These are phyloP conservation scores for Luffia ferchaultella DNA, from an alignment of 2,888 invertebrate genomes.

Conservation along the genomic window DNA sequence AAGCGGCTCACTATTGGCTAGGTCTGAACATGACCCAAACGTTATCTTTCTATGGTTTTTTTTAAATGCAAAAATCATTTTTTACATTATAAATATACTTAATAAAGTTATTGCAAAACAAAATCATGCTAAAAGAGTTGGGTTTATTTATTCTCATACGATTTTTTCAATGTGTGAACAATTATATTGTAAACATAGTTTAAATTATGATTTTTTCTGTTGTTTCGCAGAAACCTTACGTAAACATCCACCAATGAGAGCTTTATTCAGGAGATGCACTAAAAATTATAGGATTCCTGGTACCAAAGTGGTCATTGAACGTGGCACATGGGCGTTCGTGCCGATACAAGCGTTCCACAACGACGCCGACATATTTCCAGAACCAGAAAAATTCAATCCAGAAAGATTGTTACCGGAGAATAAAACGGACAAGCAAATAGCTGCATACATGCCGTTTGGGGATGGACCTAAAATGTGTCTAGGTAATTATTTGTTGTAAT, in stretches of 20 bases:
- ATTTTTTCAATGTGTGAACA: neutral
- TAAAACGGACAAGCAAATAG: slow-evolving; percentile 28
- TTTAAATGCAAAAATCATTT: no score
- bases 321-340: slow-evolving; percentile 55
- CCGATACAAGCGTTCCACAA: slow-evolving; percentile 67
- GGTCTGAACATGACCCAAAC: no score
- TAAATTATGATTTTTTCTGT: no score
- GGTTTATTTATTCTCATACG: neutral
- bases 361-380: slow-evolving; percentile 65
- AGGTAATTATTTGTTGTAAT: slow-evolving; percentile 9
- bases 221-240: slow-evolving; percentile 54
- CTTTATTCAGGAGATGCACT: slow-evolving; percentile 53
- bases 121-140: no score
- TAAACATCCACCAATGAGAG: slow-evolving; percentile 58
- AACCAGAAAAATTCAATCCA: slow-evolving; percentile 69
- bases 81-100: no score
- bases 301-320: slow-evolving; percentile 45
- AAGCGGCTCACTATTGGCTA: no score
- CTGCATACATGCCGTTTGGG: slow-evolving; percentile 16
- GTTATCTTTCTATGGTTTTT: no score
- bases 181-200: no score
- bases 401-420: slow-evolving; percentile 65
- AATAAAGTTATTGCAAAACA: no score
- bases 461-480: slow-evolving; percentile 18
- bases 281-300: slow-evolving; percentile 56